A percentile compares a stretch with the other conserved stretches of the same genome.
These are phyloP conservation scores for Chionomys nivalis DNA, from an alignment of 2,113 vertebrate species.

Conservation along the genomic window DNA sequence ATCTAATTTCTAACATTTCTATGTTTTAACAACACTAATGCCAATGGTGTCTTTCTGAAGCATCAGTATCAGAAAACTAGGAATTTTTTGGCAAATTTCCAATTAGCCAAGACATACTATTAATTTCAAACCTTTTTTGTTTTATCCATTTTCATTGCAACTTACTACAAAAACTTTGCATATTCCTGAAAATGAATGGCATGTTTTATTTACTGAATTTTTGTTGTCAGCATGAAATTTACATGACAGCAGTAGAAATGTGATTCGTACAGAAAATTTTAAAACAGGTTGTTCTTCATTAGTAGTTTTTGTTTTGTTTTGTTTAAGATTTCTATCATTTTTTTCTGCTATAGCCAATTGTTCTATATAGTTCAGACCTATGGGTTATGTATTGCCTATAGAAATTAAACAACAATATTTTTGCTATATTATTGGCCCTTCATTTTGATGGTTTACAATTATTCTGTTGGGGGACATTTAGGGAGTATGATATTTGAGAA, in stretches of 20 bases:
- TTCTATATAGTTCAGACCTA: background rate
- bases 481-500: background rate
- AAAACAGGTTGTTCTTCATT: background rate
- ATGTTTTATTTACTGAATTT: background rate
- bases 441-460: background rate
- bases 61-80: background rate
- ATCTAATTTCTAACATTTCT: background rate
- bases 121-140: background rate
- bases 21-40: background rate
- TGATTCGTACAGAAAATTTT: background rate
- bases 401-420: background rate
- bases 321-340: background rate
- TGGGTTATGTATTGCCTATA: background rate
- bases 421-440: background rate
- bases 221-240: background rate
- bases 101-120: background rate
- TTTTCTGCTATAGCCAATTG: background rate
- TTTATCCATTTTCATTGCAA: background rate
- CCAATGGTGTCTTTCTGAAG: background rate
- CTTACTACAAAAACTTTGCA: constrained; percentile 7
- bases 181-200: background rate
- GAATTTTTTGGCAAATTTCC: background rate
- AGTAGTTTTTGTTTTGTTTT: background rate
- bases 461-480: background rate
- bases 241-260: background rate